phyloP scores from a whole-genome alignment of 2,113 vertebrate genomes.

The Tupaia chinensis region DNA sequence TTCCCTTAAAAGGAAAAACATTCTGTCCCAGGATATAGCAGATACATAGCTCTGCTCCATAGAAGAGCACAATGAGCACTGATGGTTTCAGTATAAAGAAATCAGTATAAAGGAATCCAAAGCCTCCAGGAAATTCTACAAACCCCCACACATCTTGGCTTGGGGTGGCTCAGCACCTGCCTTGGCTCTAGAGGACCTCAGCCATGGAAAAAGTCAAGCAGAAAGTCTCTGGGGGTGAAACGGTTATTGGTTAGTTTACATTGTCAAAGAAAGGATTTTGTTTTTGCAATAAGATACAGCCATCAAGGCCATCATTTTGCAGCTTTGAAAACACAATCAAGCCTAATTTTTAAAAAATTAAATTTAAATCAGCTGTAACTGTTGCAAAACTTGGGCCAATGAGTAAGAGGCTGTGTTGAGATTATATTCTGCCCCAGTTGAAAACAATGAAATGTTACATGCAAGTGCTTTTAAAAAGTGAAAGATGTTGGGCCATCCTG shows the following conservation, averaged over 20 bases:
- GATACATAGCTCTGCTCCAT: background rate
- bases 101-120: background rate
- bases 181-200: background rate
- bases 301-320: background rate
- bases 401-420: accelerated
- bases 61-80: background rate
- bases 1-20: background rate
- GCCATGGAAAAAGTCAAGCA: background rate
- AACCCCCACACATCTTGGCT: background rate
- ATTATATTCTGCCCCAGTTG: background rate
- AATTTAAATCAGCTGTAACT: background rate
- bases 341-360: background rate
- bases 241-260: background rate
- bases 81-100: background rate
- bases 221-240: background rate
- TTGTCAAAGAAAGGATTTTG: background rate
- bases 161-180: background rate
- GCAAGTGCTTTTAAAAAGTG: background rate
- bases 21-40: background rate
- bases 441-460: background rate
- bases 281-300: background rate
- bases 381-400: background rate
- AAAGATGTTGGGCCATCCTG: no score
- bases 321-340: background rate
- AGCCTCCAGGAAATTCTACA: background rate